Evolutionary conservation across 2,113 vertebrate genomes (phyloP).

Genomic region (Salvelinus alpinus): DNA sequence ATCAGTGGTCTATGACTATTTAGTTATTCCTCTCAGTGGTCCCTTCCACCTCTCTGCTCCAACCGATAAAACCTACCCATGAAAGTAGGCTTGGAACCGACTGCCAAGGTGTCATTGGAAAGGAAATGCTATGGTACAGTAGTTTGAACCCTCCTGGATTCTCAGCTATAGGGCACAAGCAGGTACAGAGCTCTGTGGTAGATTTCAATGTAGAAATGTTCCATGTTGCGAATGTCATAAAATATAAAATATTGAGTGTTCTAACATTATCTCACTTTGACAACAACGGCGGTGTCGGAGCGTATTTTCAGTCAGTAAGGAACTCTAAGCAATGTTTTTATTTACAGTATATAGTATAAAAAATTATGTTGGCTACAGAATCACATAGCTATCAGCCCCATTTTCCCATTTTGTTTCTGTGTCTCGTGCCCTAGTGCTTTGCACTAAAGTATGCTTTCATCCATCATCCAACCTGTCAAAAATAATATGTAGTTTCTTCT

Average conservation of each 20-base stretch:
- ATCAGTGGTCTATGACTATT: constrained; percentile 1
- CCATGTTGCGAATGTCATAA: too few species aligned
- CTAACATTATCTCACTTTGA: too few species aligned
- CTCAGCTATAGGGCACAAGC: constrained; percentile 2
- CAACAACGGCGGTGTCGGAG: too few species aligned
- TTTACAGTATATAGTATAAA: too few species aligned
- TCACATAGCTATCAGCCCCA: too few species aligned
- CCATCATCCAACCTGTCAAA: too few species aligned
- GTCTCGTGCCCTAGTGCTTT: neutral
- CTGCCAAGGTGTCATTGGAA: constrained; percentile 5
- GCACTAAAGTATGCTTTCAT: neutral
- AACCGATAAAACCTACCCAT: neutral
- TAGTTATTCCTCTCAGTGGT: neutral
- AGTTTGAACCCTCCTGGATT: neutral
- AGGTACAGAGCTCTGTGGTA: neutral
- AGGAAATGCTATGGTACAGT: neutral
- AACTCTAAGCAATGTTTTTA: too few species aligned
- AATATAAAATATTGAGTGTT: too few species aligned
- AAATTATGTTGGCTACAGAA: too few species aligned
- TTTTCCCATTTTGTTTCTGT: neutral
- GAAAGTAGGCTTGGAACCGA: constrained; percentile 18
- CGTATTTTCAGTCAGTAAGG: too few species aligned
- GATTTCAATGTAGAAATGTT: neutral
- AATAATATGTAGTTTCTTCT: neutral
- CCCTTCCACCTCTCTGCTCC: neutral